These are phyloP conservation scores for Cydia fagiglandana DNA, from an alignment of 1,140 invertebrate genomes.

Conservation along the genomic window DNA sequence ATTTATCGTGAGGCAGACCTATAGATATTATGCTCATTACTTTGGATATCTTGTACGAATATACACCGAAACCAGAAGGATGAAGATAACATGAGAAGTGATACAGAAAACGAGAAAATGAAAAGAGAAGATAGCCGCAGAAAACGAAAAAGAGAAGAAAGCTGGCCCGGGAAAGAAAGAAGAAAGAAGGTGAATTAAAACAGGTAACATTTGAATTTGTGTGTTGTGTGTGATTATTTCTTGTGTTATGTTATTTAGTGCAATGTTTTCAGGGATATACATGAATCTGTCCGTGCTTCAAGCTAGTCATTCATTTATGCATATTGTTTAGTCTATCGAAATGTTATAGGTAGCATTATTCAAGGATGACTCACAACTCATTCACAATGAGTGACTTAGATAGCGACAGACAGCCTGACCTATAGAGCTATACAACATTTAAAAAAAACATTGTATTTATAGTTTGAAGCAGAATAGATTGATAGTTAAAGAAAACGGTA, in stretches of 20 bases:
- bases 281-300: too few species aligned
- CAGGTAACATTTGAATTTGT: not conserved
- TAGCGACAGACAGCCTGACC: not conserved
- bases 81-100: constrained; percentile 31
- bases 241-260: too few species aligned
- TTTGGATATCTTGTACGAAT: constrained; percentile 73
- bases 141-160: not conserved
- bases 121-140: not conserved
- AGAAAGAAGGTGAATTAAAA: constrained; percentile 31
- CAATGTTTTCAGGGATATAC: too few species aligned
- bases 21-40: constrained; percentile 77
- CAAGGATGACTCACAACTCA: not conserved
- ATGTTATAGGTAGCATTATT: not conserved
- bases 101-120: constrained; percentile 3
- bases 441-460: too few species aligned
- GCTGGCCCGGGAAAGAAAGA: not conserved
- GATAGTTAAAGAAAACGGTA: too few species aligned
- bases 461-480: too few species aligned
- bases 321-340: not conserved
- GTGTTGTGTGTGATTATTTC: too few species aligned
- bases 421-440: not conserved
- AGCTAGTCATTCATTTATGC: not conserved
- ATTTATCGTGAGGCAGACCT: constrained; percentile 65
- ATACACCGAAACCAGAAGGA: constrained; percentile 35
- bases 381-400: not conserved